Evolutionary conservation across 1,140 invertebrate species (phyloP).

Genomic region (Lucilia sericata): DNA sequence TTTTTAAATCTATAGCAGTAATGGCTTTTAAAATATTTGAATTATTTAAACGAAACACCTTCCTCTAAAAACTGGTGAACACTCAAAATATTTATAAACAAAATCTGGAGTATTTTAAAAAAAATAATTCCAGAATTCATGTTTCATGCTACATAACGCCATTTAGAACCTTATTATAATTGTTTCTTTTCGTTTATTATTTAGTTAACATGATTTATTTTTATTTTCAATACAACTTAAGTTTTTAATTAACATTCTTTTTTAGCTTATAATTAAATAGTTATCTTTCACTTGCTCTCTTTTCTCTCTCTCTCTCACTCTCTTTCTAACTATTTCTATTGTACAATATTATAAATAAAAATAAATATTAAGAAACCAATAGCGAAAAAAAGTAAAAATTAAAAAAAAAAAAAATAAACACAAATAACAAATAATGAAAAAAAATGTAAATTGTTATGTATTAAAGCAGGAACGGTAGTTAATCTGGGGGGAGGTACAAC

Average conservation of each 20-base stretch:
- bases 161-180: too few species aligned
- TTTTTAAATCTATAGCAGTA: too few species aligned
- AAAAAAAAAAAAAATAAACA: background rate
- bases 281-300: background rate
- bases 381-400: background rate
- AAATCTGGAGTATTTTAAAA: too few species aligned
- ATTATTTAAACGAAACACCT: too few species aligned
- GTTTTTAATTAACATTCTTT: background rate
- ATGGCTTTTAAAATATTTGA: too few species aligned
- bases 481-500: background rate
- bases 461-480: slow-evolving; percentile 29
- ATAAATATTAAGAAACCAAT: slow-evolving; percentile 28
- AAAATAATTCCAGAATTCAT: too few species aligned
- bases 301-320: background rate
- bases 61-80: too few species aligned
- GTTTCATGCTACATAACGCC: too few species aligned
- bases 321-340: background rate
- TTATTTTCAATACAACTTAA: background rate
- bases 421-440: background rate
- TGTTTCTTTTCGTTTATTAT: background rate
- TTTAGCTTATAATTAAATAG: background rate
- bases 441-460: slow-evolving; percentile 6
- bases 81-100: too few species aligned
- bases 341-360: slow-evolving; percentile 20
- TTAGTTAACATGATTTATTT: background rate